These are phyloP conservation scores for Cheilosia grossa DNA, from an alignment of 2,888 invertebrate species.

Conservation along the genomic window DNA sequence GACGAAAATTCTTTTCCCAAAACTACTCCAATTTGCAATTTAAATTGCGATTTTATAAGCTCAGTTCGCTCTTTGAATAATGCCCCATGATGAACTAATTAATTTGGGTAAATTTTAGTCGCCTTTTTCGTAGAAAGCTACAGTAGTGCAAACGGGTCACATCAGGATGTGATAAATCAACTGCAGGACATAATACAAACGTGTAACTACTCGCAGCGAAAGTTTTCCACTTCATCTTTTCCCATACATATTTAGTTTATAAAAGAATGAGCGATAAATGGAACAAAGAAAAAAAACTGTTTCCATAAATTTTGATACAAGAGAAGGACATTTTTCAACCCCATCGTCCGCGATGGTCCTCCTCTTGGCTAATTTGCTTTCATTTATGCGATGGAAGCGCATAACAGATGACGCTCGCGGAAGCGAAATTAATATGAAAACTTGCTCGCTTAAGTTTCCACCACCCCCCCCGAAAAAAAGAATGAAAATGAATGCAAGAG, in stretches of 20 bases:
- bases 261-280: conserved; percentile 8
- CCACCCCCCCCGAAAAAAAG: conserved; percentile 16
- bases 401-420: conserved; percentile 52
- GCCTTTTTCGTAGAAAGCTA: background rate
- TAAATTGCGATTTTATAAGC: background rate
- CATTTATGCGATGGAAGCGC: conserved; percentile 39
- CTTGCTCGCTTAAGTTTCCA: conserved; percentile 28
- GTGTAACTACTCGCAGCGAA: background rate
- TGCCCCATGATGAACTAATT: background rate
- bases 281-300: conserved; percentile 6
- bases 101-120: background rate
- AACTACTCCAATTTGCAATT: background rate
- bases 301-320: conserved; percentile 40
- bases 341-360: background rate
- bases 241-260: background rate
- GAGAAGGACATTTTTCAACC: background rate
- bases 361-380: conserved; percentile 51
- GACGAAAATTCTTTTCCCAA: background rate
- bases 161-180: conserved; percentile 5
- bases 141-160: background rate
- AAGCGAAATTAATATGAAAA: conserved; percentile 63
- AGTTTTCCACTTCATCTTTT: conserved; percentile 3
- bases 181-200: conserved; percentile 2
- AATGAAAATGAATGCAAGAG: conserved; percentile 20
- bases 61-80: background rate